Evolutionary conservation across 1,140 invertebrate genomes (phyloP), one percentile per base, ranked within the genome.

Genomic region (Tetragnatha versicolor): DNA sequence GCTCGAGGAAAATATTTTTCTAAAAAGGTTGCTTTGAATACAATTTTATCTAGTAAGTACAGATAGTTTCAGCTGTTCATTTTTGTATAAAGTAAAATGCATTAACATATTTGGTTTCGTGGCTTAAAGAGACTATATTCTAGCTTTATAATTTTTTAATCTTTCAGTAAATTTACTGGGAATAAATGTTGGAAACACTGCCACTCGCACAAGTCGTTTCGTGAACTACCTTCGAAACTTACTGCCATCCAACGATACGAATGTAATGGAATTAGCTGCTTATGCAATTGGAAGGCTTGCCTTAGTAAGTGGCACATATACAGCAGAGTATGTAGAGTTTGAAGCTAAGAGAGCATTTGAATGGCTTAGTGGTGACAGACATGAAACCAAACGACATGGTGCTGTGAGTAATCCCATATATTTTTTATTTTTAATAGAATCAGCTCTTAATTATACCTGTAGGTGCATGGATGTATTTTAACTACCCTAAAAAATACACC

Each of bases 311-410:
- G 96, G 95, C 17, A 95, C 94, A 0, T 95, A 95, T 85, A 93
- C 95, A 58, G 94, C 94, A 0, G 94, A 97, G 83, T 98, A 97
- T 86, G 95, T 98, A 2, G 95, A 98, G 83, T 97, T 97, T 88
- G 95, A 98, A 87, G 94, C 98, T 0, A 96, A 96, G 85, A 89
- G 93, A 82, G 94, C 96, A 7, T 94, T 98, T 84, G 96, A 98
- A 85, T 97, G 94, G 94, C 87, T 98, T 0, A 90, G 90, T 63
- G 93, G 91, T 37, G 95, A 98, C 82, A 88, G 95, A 81, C 91
- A 95, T 85, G 96, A 98, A 87, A 90, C 93, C 0, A 93, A 94
- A 84, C 88, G 95, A 76, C 94, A 96, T 85, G 94, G 95, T 9
- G 95, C 95, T 1, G 96, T 91, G 84, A 87, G 85, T 85, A 76